Conservation (phyloP, 2,113 vertebrate species). For the Rana temporaria region DNA sequence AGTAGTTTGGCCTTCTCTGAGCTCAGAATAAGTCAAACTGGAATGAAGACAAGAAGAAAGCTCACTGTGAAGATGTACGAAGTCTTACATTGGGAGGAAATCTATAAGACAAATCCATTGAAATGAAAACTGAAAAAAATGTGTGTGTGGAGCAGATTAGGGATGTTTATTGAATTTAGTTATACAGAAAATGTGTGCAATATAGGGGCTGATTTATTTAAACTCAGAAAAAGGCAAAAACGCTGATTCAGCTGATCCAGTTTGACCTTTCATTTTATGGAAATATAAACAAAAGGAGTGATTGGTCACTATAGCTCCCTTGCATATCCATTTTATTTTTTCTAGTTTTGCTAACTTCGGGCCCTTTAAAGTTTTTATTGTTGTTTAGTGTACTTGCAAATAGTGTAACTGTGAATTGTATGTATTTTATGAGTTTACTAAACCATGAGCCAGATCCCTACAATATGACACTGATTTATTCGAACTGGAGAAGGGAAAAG, state of each 20-base stretch:
- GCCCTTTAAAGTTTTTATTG: neutral
- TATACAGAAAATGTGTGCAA: neutral
- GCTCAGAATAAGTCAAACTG: slow-evolving; percentile 75
- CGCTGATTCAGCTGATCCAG: too few species aligned
- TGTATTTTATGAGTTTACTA: neutral
- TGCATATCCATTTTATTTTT: too few species aligned
- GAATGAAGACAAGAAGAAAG: slow-evolving; percentile 74
- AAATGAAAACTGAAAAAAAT: slow-evolving; percentile 73
- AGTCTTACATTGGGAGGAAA: slow-evolving; percentile 81
- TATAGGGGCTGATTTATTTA: too few species aligned
- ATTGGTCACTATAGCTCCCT: too few species aligned
- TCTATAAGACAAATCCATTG: slow-evolving; percentile 67
- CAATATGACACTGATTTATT: too few species aligned
- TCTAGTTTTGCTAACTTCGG: too few species aligned
- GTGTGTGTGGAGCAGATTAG: slow-evolving; percentile 59
- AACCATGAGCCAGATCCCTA: too few species aligned
- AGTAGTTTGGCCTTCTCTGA: slow-evolving; percentile 83
- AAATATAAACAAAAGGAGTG: too few species aligned
- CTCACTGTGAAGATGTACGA: slow-evolving; percentile 71
- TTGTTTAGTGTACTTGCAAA: neutral
- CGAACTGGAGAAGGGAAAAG: too few species aligned
- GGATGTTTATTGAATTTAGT: neutral
- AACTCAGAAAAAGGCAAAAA: too few species aligned
- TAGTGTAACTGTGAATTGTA: neutral
- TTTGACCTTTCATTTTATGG: too few species aligned